Percentiles rank a stretch among this genome's conserved stretches.
phyloP scores from a whole-genome alignment of 2,113 vertebrate species.

The Myxocyprinus asiaticus region DNA sequence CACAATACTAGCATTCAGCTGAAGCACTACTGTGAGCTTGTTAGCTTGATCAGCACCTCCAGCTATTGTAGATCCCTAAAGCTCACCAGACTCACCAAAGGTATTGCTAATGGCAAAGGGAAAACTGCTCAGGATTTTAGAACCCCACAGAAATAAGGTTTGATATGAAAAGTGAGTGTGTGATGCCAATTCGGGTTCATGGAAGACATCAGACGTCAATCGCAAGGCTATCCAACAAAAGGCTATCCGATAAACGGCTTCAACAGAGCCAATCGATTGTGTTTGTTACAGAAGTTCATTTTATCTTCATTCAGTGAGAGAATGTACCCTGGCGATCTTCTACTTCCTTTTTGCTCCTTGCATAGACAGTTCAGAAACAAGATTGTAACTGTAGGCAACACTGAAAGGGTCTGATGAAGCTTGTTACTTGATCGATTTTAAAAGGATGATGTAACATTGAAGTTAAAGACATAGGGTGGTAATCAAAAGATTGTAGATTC shows the following conservation, averaged over 20 bases:
- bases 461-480: no score
- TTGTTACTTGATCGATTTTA: no score
- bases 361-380: no score
- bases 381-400: no score
- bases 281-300: slow-evolving; percentile 26
- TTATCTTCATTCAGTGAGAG: slow-evolving; percentile 5
- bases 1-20: not conserved
- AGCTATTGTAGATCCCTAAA: slow-evolving; percentile 2
- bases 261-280: slow-evolving; percentile 41
- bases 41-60: slow-evolving; percentile 11
- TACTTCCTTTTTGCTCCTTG: no score
- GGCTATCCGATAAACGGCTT: not conserved
- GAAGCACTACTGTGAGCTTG: not conserved
- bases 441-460: no score
- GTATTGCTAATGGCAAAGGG: not conserved
- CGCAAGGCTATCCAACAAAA: slow-evolving; percentile 13
- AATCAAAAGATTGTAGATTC: no score
- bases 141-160: not conserved
- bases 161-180: not conserved
- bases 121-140: not conserved
- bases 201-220: not conserved
- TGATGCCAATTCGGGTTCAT: slow-evolving; percentile 15
- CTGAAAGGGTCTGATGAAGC: no score
- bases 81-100: not conserved
- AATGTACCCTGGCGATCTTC: not conserved